A percentile compares a stretch with the other conserved stretches of the same genome.
Evolutionary conservation across 2,113 vertebrate species (phyloP).

Genomic region (Melanocharis versteri): DNA sequence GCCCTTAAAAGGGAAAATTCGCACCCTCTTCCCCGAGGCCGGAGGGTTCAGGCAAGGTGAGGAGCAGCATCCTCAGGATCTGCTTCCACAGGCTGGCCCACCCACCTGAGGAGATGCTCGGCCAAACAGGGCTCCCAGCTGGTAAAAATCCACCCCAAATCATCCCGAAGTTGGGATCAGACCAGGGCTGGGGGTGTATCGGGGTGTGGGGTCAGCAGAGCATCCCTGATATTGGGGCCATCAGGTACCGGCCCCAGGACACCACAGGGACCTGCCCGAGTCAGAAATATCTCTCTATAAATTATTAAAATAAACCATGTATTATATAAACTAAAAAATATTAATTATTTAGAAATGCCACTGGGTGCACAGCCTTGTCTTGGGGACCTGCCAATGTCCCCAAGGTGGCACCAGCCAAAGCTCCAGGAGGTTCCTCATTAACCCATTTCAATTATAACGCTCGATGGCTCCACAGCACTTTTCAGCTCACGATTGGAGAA

Average conservation of each 20-base stretch:
- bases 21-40: background rate
- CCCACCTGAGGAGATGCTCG: accelerated
- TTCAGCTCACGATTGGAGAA: accelerated
- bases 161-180: background rate
- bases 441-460: background rate
- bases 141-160: background rate
- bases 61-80: background rate
- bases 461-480: background rate
- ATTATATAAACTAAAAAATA: background rate
- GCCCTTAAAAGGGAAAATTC: conserved; percentile 67
- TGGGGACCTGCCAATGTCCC: background rate
- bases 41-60: conserved; percentile 46
- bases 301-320: background rate
- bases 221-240: background rate
- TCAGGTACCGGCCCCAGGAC: accelerated
- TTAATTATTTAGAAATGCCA: background rate
- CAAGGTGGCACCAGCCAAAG: background rate
- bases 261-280: background rate
- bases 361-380: background rate
- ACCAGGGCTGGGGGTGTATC: accelerated
- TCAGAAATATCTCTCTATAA: background rate
- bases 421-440: background rate
- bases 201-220: background rate
- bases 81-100: background rate
- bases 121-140: background rate